Evolutionary conservation across 2,888 invertebrate genomes (phyloP).

Genomic region (Julus scanicus): DNA sequence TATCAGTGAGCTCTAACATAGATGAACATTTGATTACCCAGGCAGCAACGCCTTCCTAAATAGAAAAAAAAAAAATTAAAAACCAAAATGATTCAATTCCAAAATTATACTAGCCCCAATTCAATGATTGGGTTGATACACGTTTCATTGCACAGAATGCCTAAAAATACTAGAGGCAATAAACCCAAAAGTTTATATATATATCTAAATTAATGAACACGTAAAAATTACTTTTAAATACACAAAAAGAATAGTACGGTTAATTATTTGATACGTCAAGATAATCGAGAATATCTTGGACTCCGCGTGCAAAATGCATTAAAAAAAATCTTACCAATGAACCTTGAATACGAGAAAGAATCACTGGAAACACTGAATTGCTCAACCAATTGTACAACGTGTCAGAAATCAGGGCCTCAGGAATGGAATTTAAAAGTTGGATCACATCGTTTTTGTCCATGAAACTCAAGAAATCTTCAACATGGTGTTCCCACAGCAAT

Average conservation of each 20-base stretch:
- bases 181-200: no score
- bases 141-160: no score
- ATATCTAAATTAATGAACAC: no score
- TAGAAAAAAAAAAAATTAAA: not conserved
- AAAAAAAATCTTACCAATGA: conserved; percentile 27
- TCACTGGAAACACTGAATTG: not conserved
- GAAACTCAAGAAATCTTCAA: not conserved
- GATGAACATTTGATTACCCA: not conserved
- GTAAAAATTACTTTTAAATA: no score
- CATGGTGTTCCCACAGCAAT: conserved; percentile 14
- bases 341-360: conserved; percentile 12
- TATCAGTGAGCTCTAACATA: conserved; percentile 25
- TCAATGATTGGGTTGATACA: no score
- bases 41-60: conserved; percentile 11
- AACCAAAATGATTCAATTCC: no score
- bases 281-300: no score
- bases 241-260: no score
- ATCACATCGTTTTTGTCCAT: not conserved
- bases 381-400: conserved; percentile 43
- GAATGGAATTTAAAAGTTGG: not conserved
- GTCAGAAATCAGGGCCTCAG: not conserved
- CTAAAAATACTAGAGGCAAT: no score
- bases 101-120: no score
- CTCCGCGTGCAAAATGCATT: not conserved
- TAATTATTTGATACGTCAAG: no score